Evolutionary conservation across 2,113 vertebrate species (phyloP).

Genomic region (Heterotis niloticus): DNA sequence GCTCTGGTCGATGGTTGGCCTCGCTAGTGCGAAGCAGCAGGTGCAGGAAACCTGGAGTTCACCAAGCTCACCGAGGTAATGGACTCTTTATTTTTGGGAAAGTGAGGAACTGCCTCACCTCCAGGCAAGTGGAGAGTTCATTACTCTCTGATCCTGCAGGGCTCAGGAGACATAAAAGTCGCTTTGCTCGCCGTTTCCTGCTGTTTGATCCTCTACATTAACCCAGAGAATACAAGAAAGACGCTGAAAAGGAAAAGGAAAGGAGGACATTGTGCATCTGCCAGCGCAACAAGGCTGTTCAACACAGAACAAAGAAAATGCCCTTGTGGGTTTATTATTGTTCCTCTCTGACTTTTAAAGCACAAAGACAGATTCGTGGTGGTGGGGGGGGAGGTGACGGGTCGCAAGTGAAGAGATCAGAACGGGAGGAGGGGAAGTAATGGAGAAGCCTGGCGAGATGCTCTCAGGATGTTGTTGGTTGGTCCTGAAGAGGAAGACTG

Average conservation of each 20-base stretch:
- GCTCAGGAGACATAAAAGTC: slow-evolving; percentile 57
- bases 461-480: slow-evolving; percentile 56
- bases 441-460: slow-evolving; percentile 12
- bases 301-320: slow-evolving; percentile 3
- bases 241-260: slow-evolving; percentile 22
- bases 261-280: slow-evolving; percentile 9
- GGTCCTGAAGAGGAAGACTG: slow-evolving; percentile 42
- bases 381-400: not conserved
- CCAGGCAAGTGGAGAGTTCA: slow-evolving; percentile 52
- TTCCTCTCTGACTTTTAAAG: not conserved
- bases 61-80: slow-evolving; percentile 49
- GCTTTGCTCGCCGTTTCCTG: slow-evolving; percentile 44
- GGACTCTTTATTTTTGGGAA: slow-evolving; percentile 42
- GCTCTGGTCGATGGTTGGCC: no score
- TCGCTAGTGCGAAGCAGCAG: not conserved
- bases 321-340: not conserved
- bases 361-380: slow-evolving; percentile 57
- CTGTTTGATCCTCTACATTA: slow-evolving; percentile 46
- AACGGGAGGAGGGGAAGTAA: slow-evolving; percentile 20
- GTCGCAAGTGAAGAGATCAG: not conserved
- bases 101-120: slow-evolving; percentile 46
- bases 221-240: slow-evolving; percentile 46
- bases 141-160: slow-evolving; percentile 49
- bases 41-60: not conserved
- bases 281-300: slow-evolving; percentile 5